phyloP scores from a whole-genome alignment of 37 sponge, comb jelly and placozoan genomes.

The Corticium candelabrum region DNA sequence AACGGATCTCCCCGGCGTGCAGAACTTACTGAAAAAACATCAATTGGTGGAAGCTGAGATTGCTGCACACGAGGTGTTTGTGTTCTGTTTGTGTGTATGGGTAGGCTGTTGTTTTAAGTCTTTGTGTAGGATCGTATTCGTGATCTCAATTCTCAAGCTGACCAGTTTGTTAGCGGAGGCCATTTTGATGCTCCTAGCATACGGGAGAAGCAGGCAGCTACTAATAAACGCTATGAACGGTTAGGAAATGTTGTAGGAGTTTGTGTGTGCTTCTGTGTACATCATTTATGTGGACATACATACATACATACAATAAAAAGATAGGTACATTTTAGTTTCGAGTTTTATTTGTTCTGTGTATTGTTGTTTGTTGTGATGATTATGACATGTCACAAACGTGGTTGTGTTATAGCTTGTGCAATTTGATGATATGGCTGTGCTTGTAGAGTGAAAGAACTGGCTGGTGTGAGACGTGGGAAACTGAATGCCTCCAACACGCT shows the following conservation, averaged over 20 bases:
- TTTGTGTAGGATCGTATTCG: constrained; percentile 40
- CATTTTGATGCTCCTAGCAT: constrained; percentile 89
- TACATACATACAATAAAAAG: too few relatives aligned
- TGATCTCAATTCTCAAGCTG: constrained; percentile 66
- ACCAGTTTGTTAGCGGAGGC: constrained; percentile 49
- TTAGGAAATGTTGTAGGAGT: constrained; percentile 15
- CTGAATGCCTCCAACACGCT: constrained; percentile 57
- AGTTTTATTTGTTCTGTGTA: too few relatives aligned
- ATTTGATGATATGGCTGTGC: not conserved
- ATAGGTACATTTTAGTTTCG: too few relatives aligned
- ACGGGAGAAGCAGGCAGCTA: constrained; percentile 41
- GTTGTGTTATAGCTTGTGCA: too few relatives aligned
- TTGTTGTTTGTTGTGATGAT: too few relatives aligned
- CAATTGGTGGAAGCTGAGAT: constrained; percentile 64
- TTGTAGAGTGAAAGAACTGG: constrained; percentile 55
- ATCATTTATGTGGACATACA: not conserved
- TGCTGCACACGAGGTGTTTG: constrained; percentile 55
- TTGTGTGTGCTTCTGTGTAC: not conserved
- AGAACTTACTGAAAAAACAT: constrained; percentile 81
- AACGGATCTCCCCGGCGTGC: constrained; percentile 67
- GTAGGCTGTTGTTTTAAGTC: not conserved
- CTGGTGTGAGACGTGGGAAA: constrained; percentile 27
- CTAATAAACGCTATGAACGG: constrained; percentile 50
- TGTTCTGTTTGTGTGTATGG: not conserved
- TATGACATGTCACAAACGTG: too few relatives aligned